These are phyloP conservation scores for Pyrgus malvae DNA, from an alignment of 2,888 invertebrate genomes.

Conservation along the genomic window DNA sequence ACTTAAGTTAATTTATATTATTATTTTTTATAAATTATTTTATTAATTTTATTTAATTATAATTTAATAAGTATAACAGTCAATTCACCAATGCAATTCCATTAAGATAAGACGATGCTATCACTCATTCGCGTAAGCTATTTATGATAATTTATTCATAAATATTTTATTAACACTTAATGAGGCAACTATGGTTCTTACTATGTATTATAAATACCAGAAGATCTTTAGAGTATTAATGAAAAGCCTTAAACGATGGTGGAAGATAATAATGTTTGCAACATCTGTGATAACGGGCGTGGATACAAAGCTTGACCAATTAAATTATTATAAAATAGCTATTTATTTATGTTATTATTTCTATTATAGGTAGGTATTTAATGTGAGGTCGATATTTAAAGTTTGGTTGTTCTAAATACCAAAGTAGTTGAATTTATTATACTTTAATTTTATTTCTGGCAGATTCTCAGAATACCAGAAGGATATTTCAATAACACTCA, in stretches of 20 bases:
- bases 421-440: constrained; percentile 12
- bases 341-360: constrained; percentile 27
- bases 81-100: constrained; percentile 15
- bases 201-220: too few relatives aligned
- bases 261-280: constrained; percentile 26
- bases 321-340: constrained; percentile 23
- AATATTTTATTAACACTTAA: neutral
- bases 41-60: neutral
- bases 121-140: constrained; percentile 3
- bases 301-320: constrained; percentile 32
- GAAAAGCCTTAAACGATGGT: constrained; percentile 12
- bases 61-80: neutral
- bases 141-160: neutral
- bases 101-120: neutral
- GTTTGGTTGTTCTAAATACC: constrained; percentile 28
- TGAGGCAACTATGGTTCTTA: neutral
- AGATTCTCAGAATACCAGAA: too few relatives aligned
- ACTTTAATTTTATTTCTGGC: constrained; percentile 5
- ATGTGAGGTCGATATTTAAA: constrained; percentile 22
- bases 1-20: neutral
- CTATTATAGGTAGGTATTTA: constrained; percentile 16
- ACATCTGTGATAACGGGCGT: constrained; percentile 37
- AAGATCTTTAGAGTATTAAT: constrained; percentile 4
- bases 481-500: too few relatives aligned
- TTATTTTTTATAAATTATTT: neutral